phyloP scores from a whole-genome alignment of 1,140 invertebrate species.

The Pemphigus obesinymphae region DNA sequence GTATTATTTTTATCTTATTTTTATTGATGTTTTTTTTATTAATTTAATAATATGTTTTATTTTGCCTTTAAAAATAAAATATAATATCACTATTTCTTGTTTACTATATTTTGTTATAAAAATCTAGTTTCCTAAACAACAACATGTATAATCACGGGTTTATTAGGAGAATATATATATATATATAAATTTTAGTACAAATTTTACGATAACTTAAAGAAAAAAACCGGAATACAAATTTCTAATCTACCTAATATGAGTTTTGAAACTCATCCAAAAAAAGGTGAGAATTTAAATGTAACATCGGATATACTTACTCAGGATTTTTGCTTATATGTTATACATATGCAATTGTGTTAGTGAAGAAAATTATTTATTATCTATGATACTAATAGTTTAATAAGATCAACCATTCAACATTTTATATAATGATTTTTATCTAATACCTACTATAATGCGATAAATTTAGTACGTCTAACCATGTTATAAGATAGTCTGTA shows the following conservation, averaged over 20 bases:
- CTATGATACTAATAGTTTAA: too few relatives aligned
- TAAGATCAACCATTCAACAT: too few relatives aligned
- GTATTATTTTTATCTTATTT: conserved; percentile 4
- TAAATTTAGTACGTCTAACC: too few relatives aligned
- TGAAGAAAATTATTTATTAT: too few relatives aligned
- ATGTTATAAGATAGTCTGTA: too few relatives aligned
- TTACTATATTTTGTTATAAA: neutral
- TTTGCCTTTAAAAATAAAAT: conserved; percentile 16
- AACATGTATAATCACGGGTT: neutral
- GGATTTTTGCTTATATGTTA: neutral
- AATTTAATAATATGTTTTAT: conserved; percentile 7
- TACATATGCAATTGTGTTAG: neutral
- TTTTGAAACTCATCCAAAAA: neutral
- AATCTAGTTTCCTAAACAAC: neutral
- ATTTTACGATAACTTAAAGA: neutral
- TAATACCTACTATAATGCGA: too few relatives aligned
- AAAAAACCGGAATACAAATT: neutral
- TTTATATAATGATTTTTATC: too few relatives aligned
- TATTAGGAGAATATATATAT: neutral
- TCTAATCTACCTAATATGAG: too few relatives aligned
- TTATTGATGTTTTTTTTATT: conserved; percentile 15
- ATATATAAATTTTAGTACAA: neutral
- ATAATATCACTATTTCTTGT: neutral
- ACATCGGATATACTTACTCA: neutral
- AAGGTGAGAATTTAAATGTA: neutral